Evolutionary conservation across 2,888 invertebrate species (phyloP).

Genomic region (Drosophila macrothrix): DNA sequence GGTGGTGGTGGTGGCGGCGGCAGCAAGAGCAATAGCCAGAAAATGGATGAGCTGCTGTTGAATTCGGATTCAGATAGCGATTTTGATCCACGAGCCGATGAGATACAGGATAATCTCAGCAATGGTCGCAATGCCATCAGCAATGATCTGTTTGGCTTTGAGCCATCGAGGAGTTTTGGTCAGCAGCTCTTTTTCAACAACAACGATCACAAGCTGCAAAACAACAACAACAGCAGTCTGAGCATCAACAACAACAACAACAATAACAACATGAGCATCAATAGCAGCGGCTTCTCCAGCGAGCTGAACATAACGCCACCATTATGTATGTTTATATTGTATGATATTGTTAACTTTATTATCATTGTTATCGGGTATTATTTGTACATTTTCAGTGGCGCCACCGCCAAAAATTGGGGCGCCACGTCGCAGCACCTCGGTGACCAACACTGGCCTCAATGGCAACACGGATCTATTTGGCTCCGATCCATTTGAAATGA

Average conservation of each 20-base stretch:
- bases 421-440: conserved; percentile 85
- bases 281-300: conserved; percentile 83
- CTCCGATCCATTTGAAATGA: conserved; percentile 89
- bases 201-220: conserved; percentile 80
- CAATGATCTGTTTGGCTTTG: conserved; percentile 85
- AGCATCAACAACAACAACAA: conserved; percentile 67
- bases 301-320: conserved; percentile 87
- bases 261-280: conserved; percentile 68
- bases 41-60: conserved; percentile 91
- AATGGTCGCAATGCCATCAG: conserved; percentile 78
- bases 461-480: conserved; percentile 91
- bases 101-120: conserved; percentile 85
- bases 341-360: not conserved
- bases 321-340: conserved; percentile 87
- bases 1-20: conserved; percentile 44
- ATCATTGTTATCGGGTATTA: not conserved
- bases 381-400: conserved; percentile 88
- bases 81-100: conserved; percentile 95
- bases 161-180: conserved; percentile 84
- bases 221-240: conserved; percentile 70
- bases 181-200: conserved; percentile 86
- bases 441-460: conserved; percentile 64
- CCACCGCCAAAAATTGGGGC: conserved; percentile 93
- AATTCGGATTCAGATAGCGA: conserved; percentile 93
- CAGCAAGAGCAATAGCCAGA: conserved; percentile 89